Percentiles rank a stretch among this genome's conserved stretches.
These are phyloP conservation scores for Tadarida brasiliensis DNA, from an alignment of 2,797 vertebrate genomes.

Conservation along the genomic window DNA sequence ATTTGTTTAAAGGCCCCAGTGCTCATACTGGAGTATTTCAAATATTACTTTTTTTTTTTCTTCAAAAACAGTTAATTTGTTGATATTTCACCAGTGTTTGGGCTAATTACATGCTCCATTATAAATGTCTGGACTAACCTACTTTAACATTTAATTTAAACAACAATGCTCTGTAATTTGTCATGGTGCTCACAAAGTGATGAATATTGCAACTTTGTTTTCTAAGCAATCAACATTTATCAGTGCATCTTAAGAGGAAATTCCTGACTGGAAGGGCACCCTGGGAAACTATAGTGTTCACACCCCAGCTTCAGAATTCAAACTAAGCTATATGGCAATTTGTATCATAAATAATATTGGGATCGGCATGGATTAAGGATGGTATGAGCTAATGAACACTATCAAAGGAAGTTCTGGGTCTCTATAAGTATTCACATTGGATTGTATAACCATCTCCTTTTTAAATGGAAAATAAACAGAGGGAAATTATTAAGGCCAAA, in stretches of 20 bases:
- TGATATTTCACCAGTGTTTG: conserved; percentile 75
- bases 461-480: conserved; percentile 70
- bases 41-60: conserved; percentile 83
- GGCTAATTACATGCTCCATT: conserved; percentile 84
- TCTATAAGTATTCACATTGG: conserved; percentile 59
- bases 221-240: conserved; percentile 75
- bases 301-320: background rate
- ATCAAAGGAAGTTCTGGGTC: conserved; percentile 61
- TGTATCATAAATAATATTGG: conserved; percentile 27
- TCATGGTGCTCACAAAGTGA: conserved; percentile 71
- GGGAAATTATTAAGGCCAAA: conserved; percentile 79
- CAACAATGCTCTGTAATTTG: conserved; percentile 81
- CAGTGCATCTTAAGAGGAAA: conserved; percentile 68
- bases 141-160: conserved; percentile 84
- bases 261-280: background rate
- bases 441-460: conserved; percentile 33
- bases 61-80: conserved; percentile 84
- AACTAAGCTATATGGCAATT: background rate
- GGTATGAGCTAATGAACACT: conserved; percentile 68
- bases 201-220: conserved; percentile 81
- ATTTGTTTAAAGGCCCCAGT: conserved; percentile 83
- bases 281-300: background rate
- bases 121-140: conserved; percentile 80
- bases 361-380: background rate
- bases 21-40: conserved; percentile 84